Evolutionary conservation across 2,113 vertebrate genomes (phyloP).

Genomic region (Pygoscelis antarcticus): DNA sequence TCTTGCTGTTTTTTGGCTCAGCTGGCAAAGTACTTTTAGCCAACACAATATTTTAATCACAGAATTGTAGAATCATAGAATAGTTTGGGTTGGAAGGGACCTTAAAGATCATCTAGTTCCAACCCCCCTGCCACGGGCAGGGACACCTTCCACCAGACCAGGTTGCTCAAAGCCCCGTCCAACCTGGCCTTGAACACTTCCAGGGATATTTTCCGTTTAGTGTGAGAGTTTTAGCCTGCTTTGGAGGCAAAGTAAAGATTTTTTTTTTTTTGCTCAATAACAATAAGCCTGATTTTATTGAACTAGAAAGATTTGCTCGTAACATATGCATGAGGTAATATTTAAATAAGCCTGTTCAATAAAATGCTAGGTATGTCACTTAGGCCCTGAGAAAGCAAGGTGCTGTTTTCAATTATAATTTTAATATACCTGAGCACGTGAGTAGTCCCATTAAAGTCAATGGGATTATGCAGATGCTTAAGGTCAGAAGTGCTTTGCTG

Average conservation of each 20-base stretch:
- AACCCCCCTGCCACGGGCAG: too few species aligned
- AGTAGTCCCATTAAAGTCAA: constrained; percentile 29
- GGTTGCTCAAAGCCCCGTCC: too few species aligned
- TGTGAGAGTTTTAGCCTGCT: background rate
- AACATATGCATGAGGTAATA: constrained; percentile 32
- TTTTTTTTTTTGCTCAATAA: background rate
- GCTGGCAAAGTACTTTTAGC: background rate
- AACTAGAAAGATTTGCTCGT: constrained; percentile 18
- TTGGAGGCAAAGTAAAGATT: background rate
- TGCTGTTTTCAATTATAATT: constrained; percentile 40
- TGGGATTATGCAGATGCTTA: background rate
- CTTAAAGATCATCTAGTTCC: too few species aligned
- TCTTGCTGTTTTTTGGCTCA: background rate
- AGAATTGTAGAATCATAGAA: too few species aligned
- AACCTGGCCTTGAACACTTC: too few species aligned
- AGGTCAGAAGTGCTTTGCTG: constrained; percentile 39
- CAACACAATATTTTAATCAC: background rate
- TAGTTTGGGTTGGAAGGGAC: too few species aligned
- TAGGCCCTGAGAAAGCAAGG: background rate
- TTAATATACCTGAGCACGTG: background rate
- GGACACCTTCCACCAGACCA: too few species aligned
- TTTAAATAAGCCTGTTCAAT: constrained; percentile 24
- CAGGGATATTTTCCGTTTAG: background rate
- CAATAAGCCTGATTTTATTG: constrained; percentile 32
- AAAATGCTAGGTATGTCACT: background rate